Evolutionary conservation across 1,140 invertebrate genomes (phyloP).

Genomic region (Drosophila parabipectinata): DNA sequence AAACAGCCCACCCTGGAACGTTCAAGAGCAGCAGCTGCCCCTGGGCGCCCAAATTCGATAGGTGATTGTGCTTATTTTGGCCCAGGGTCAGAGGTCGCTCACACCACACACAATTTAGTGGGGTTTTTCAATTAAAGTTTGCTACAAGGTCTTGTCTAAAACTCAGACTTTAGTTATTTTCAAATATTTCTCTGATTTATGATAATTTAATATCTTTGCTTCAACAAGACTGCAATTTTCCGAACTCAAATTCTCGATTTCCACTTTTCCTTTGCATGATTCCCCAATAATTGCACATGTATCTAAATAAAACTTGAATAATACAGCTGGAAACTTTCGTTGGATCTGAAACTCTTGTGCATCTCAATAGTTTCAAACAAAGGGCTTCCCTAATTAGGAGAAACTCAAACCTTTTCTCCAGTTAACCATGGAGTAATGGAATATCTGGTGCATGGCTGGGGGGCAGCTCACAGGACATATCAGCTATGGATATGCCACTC

Average conservation of each 20-base stretch:
- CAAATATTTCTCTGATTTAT: too few species aligned
- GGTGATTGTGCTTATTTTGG: conserved; percentile 14
- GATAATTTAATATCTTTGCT: too few species aligned
- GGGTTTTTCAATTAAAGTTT: background rate
- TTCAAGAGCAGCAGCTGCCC: conserved; percentile 36
- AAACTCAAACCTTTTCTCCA: conserved; percentile 32
- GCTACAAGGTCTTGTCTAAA: too few species aligned
- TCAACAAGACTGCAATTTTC: background rate
- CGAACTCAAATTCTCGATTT: background rate
- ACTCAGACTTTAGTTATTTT: too few species aligned
- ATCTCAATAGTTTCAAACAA: conserved; percentile 12
- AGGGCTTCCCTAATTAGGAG: conserved; percentile 38
- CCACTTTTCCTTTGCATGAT: background rate
- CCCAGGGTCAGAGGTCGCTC: background rate
- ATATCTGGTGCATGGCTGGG: background rate
- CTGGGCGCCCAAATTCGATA: conserved; percentile 2
- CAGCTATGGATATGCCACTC: conserved; percentile 13
- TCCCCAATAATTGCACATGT: background rate
- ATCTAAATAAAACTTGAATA: background rate
- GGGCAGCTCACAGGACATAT: conserved; percentile 33
- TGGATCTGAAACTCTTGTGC: background rate
- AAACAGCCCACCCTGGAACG: conserved; percentile 13
- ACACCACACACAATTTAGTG: too few species aligned
- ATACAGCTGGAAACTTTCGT: background rate
- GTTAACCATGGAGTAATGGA: conserved; percentile 4